Conservation (phyloP, 1,140 invertebrate genomes). For the Meloidogyne floridensis region DNA sequence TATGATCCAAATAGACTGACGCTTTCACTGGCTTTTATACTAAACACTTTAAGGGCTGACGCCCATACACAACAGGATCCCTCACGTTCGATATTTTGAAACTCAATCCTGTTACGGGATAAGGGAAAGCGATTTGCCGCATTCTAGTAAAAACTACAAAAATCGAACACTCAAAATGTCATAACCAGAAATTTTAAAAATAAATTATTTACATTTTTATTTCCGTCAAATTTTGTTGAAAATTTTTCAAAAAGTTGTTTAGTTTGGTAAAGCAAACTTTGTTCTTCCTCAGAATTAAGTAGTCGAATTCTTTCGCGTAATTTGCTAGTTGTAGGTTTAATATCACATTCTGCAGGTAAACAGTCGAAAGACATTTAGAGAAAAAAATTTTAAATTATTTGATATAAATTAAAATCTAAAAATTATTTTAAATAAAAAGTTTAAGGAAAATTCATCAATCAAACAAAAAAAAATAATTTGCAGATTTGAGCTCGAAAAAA, state of each 20-base stretch:
- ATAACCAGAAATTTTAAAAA: not conserved
- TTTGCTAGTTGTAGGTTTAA: constrained; percentile 1
- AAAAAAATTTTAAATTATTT: not conserved
- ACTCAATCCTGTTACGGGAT: too few species aligned
- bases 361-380: not conserved
- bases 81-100: too few species aligned
- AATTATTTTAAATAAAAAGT: not conserved
- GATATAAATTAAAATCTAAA: too few species aligned
- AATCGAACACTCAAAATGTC: too few species aligned
- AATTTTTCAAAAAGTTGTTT: not conserved
- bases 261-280: not conserved
- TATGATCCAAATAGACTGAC: too few species aligned
- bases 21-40: too few species aligned
- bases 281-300: not conserved
- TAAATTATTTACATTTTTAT: not conserved
- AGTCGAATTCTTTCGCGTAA: not conserved
- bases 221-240: not conserved
- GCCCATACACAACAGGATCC: too few species aligned
- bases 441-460: not conserved
- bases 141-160: too few species aligned
- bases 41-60: too few species aligned
- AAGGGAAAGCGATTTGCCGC: too few species aligned
- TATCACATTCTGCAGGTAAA: not conserved
- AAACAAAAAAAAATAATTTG: too few species aligned
- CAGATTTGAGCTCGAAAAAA: too few species aligned